Conservation (phyloP, 2,888 invertebrate genomes). For the Diabrotica balteata region DNA sequence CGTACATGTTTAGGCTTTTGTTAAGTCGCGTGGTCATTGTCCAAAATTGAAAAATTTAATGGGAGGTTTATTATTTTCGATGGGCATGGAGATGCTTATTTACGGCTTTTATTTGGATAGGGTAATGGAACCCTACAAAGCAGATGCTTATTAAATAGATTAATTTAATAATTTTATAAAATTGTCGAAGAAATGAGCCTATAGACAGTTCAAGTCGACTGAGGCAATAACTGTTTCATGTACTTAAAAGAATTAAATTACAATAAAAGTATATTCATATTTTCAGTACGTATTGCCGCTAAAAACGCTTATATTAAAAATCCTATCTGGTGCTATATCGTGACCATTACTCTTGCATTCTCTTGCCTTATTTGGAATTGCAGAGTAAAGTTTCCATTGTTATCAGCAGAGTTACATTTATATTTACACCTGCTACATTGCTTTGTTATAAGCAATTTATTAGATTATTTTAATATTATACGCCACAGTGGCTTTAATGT, state of each 20-base stretch:
- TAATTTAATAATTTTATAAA: too few relatives aligned
- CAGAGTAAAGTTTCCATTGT: conserved; percentile 51
- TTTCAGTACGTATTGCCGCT: too few relatives aligned
- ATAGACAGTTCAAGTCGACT: too few relatives aligned
- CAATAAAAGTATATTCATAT: too few relatives aligned
- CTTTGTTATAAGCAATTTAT: conserved; percentile 60
- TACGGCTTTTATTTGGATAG: too few relatives aligned
- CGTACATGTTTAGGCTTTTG: conserved; percentile 39
- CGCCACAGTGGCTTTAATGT: conserved; percentile 20
- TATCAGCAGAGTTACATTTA: conserved; percentile 56
- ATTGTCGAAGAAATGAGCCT: too few relatives aligned
- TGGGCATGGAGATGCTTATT: not conserved
- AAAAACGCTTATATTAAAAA: conserved; percentile 8
- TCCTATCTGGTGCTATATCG: conserved; percentile 36
- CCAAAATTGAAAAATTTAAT: conserved; percentile 8
- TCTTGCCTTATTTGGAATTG: conserved; percentile 49
- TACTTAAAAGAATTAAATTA: too few relatives aligned
- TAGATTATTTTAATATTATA: conserved; percentile 55
- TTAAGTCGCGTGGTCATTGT: conserved; percentile 20
- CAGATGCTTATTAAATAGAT: too few relatives aligned
- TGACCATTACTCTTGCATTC: conserved; percentile 45
- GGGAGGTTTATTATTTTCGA: conserved; percentile 12
- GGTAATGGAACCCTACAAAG: too few relatives aligned
- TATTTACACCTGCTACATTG: conserved; percentile 57
- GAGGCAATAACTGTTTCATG: too few relatives aligned